Evolutionary conservation across 1,140 invertebrate genomes (phyloP).

Genomic region (Aphis craccivora): DNA sequence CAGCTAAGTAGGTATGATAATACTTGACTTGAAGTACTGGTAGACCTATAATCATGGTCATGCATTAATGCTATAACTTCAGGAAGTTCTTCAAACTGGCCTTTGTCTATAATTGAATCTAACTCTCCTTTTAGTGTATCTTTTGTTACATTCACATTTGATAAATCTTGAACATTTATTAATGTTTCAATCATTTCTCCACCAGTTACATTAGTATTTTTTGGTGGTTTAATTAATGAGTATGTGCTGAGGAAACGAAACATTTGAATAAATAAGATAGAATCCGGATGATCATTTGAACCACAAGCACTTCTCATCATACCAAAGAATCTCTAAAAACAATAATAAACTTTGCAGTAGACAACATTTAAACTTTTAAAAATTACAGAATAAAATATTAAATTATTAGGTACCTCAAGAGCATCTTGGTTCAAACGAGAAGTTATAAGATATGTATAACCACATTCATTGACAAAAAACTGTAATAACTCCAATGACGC

Average conservation of each 20-base stretch:
- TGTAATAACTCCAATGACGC: conserved; percentile 10
- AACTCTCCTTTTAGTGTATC: too few relatives aligned
- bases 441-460: not conserved
- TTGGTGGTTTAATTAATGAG: not conserved
- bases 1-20: too few relatives aligned
- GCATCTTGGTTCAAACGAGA: conserved; percentile 10
- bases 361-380: not conserved
- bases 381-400: conserved; percentile 2
- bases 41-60: too few relatives aligned
- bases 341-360: not conserved
- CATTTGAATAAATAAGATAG: not conserved
- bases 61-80: too few relatives aligned
- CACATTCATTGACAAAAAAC: not conserved
- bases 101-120: too few relatives aligned
- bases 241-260: not conserved
- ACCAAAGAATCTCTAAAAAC: not conserved
- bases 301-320: conserved; percentile 18
- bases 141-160: too few relatives aligned
- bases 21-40: too few relatives aligned
- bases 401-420: conserved; percentile 19
- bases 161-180: not conserved
- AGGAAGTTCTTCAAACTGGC: too few relatives aligned
- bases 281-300: conserved; percentile 20
- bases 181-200: not conserved
- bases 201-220: too few relatives aligned